Percentiles rank a stretch among this genome's conserved stretches.
Evolutionary conservation across 2,797 vertebrate genomes (phyloP).

Genomic region (Tauraco hartlaubi): DNA sequence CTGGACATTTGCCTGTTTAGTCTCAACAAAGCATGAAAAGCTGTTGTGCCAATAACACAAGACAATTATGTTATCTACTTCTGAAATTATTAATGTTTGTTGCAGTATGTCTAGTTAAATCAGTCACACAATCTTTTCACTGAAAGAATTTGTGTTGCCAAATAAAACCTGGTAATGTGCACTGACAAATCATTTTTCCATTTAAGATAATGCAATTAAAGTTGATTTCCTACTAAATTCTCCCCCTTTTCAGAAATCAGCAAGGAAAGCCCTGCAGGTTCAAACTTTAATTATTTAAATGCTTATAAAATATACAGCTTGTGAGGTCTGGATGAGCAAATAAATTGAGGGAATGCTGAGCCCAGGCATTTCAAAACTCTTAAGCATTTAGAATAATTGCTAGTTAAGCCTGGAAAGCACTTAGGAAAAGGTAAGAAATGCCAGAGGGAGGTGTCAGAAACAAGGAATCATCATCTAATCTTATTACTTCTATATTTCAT

Average conservation of each 20-base stretch:
- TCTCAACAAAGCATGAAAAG: neutral
- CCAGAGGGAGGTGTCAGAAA: neutral
- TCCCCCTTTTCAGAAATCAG: slow-evolving; percentile 18
- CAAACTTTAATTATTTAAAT: slow-evolving; percentile 53
- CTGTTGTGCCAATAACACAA: neutral
- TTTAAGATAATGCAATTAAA: slow-evolving; percentile 53
- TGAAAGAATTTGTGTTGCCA: slow-evolving; percentile 10
- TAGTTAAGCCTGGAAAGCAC: neutral
- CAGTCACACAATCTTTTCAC: slow-evolving; percentile 20
- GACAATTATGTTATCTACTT: neutral
- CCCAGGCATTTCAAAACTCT: slow-evolving; percentile 21
- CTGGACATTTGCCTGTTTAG: neutral
- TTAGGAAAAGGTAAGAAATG: neutral
- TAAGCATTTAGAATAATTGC: slow-evolving; percentile 38
- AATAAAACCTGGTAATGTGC: slow-evolving; percentile 39
- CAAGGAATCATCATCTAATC: neutral
- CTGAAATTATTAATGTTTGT: slow-evolving; percentile 26
- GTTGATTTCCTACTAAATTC: slow-evolving; percentile 45
- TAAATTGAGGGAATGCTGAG: slow-evolving; percentile 22
- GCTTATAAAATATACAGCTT: slow-evolving; percentile 28
- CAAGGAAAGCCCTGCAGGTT: slow-evolving; percentile 25
- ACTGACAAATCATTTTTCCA: slow-evolving; percentile 48
- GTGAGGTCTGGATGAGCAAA: slow-evolving; percentile 42
- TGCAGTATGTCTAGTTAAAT: slow-evolving; percentile 1
- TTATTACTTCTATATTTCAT: neutral